Percentiles rank a stretch among this genome's conserved stretches.
These are phyloP conservation scores for Platalea minor DNA, from an alignment of 2,797 vertebrate genomes.

Conservation along the genomic window DNA sequence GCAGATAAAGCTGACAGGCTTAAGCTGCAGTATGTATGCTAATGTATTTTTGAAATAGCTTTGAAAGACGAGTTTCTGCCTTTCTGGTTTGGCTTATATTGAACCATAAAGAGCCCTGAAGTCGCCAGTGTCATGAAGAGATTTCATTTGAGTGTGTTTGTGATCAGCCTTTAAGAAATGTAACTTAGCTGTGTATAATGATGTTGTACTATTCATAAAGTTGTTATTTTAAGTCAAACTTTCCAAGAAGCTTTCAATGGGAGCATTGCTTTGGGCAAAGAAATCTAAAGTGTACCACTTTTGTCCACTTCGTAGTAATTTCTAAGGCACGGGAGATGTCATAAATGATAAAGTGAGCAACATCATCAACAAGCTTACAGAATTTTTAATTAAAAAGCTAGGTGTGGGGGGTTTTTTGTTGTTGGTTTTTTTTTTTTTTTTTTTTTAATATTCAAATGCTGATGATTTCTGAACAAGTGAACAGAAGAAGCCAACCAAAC, in stretches of 20 bases:
- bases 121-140: not conserved
- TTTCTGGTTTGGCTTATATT: not conserved
- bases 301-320: not conserved
- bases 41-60: not conserved
- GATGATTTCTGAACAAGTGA: not conserved
- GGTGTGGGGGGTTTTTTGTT: fast-evolving
- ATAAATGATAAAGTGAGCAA: not conserved
- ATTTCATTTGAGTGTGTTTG: not conserved
- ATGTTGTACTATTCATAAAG: not conserved
- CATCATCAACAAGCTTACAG: not conserved
- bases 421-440: no score
- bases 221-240: not conserved
- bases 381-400: not conserved
- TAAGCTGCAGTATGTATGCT: not conserved
- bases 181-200: not conserved
- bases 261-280: not conserved
- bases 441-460: not conserved
- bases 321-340: not conserved
- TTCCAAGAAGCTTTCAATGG: not conserved
- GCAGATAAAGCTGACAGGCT: not conserved
- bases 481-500: not conserved
- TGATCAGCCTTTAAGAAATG: not conserved
- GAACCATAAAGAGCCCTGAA: not conserved
- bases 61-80: not conserved
- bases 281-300: not conserved